Percentiles rank a stretch among this genome's conserved stretches.
These are phyloP conservation scores for Cyprinodon diabolis DNA, from an alignment of 2,797 vertebrate species.

Conservation along the genomic window DNA sequence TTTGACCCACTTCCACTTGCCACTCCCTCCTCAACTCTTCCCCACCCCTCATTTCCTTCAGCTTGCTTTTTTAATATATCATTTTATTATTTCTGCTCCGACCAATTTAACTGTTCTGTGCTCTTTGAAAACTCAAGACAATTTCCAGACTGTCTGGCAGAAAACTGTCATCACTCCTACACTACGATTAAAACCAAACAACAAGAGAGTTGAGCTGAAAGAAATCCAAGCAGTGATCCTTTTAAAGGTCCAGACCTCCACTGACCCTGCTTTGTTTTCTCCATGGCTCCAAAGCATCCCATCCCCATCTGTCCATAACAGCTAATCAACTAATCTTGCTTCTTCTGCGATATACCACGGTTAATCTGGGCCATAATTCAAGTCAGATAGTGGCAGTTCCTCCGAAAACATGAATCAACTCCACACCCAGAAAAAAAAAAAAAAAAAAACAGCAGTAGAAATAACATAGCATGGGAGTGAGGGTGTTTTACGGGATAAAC, in stretches of 20 bases:
- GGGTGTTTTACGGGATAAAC: neutral
- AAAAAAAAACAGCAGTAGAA: neutral
- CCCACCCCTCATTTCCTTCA: conserved; percentile 38
- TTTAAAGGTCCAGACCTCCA: conserved; percentile 38
- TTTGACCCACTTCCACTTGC: conserved; percentile 73
- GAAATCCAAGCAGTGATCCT: conserved; percentile 12
- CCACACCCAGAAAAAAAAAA: neutral
- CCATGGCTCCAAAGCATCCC: conserved; percentile 11
- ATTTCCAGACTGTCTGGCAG: conserved; percentile 6
- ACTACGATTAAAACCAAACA: neutral
- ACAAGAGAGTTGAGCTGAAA: neutral
- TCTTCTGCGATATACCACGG: conserved; percentile 1
- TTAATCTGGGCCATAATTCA: neutral
- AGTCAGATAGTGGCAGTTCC: neutral
- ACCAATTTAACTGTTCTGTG: conserved; percentile 9
- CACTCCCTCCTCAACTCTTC: conserved; percentile 54
- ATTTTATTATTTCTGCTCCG: conserved; percentile 5
- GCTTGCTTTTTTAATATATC: conserved; percentile 20
- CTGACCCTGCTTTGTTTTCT: conserved; percentile 33
- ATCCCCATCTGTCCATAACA: conserved; percentile 45
- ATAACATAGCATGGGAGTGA: neutral
- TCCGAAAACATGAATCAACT: neutral
- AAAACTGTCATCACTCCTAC: neutral
- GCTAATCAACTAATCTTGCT: conserved; percentile 19
- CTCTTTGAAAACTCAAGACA: neutral